Evolutionary conservation across 2,113 vertebrate species (phyloP), one percentile per base, ranked within the genome.

Genomic region (Corvus cornix): DNA sequence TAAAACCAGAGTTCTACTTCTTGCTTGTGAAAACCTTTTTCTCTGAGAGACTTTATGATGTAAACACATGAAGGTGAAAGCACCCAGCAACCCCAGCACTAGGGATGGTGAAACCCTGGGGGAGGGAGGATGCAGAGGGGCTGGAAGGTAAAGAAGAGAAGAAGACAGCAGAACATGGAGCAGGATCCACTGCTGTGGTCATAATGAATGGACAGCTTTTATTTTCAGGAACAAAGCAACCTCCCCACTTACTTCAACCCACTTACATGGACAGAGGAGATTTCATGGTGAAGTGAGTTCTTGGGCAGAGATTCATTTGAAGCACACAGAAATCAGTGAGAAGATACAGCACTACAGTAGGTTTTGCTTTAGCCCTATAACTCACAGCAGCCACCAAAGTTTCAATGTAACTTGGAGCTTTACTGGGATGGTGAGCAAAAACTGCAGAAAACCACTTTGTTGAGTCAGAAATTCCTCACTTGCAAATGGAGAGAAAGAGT

Each of bases 1-100:
- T 89, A 95, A 97, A 79, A 13, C 43, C 70, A 95, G 92, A 92
- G 39, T 49, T 88, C 91, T 48, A 52, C 51, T 74, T 93, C 28
- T 56, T 86, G 30, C 48, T 91, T 72, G 35, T n/a, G 70, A 53
- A 93, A 96, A 55, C 48, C 60, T 87, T 48, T 72, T 77, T 88
- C 59, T 90, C 73, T 30, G 43, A 77, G 78, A 90, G 37, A 11
- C 62, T 82, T 91, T 92, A 24, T 64, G 89, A 90, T 16, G 51
- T 62, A 93, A 92, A 93, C 78, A 94, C 30, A 5, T 1, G 59
- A 81, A 78, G 72, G 63, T 35, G 84, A 72, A 44, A 11, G 58
- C 18, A 68, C 28, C 1, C 14, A 53, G 73, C 2, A 12, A 11
- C 30, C 24, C 10, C 3, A 18, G 75, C 22, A 21, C 16, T 4